Percentiles rank a stretch among this genome's conserved stretches.
These are phyloP conservation scores for Drosophila paranaensis DNA, from an alignment of 2,888 invertebrate genomes.

Conservation along the genomic window DNA sequence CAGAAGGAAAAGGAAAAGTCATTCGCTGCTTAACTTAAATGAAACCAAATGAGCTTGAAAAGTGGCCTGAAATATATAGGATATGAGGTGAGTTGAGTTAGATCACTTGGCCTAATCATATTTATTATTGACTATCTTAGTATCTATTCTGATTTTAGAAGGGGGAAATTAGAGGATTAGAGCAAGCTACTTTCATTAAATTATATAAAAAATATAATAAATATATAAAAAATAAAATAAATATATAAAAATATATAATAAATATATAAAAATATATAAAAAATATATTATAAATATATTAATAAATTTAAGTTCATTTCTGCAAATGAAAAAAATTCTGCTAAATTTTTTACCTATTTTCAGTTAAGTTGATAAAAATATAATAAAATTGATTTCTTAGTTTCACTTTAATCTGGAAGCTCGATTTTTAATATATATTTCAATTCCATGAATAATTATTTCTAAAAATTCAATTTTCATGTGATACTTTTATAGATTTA, in stretches of 20 bases:
- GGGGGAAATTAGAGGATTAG: no score
- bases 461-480: neutral
- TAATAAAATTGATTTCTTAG: neutral
- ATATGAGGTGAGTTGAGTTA: neutral
- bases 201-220: no score
- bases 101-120: neutral
- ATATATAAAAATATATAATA: no score
- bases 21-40: constrained; percentile 19
- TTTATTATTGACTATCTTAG: no score
- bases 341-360: neutral
- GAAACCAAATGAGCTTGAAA: constrained; percentile 27
- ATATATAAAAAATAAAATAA: no score
- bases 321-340: no score
- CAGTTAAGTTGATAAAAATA: neutral
- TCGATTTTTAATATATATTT: neutral
- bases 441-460: neutral
- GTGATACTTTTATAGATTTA: neutral
- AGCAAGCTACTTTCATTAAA: no score
- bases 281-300: no score
- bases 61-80: neutral
- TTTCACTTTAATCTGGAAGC: neutral
- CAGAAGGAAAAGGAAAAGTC: constrained; percentile 1
- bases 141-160: no score
- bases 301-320: no score
- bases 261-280: no score